Conservation (phyloP, 2,113 vertebrate genomes). For the Pituophis catenifer region DNA sequence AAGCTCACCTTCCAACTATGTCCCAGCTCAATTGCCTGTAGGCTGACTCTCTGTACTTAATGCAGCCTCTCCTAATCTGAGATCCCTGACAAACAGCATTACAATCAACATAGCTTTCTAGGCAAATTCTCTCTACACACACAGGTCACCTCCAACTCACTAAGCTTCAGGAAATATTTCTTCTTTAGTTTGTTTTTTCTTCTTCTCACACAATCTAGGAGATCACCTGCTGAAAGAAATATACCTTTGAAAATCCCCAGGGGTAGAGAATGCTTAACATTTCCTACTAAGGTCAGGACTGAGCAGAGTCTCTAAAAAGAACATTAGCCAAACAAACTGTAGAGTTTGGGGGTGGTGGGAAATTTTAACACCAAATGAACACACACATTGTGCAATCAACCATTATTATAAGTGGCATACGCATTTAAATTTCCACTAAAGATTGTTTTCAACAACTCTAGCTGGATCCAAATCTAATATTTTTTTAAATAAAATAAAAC, state of each 20-base stretch:
- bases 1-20: background rate
- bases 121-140: background rate
- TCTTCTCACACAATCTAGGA: background rate
- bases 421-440: background rate
- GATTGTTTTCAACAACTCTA: background rate
- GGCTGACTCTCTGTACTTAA: slow-evolving; percentile 36
- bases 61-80: slow-evolving; percentile 48
- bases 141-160: background rate
- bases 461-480: background rate
- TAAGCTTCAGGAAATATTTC: background rate
- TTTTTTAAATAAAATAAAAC: background rate
- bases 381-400: background rate
- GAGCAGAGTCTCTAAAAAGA: background rate
- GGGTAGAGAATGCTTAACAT: background rate
- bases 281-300: background rate
- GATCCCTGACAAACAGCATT: slow-evolving; percentile 68
- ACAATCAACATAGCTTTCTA: slow-evolving; percentile 42
- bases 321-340: background rate
- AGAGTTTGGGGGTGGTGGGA: background rate
- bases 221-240: background rate
- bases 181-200: background rate
- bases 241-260: background rate
- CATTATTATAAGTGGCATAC: background rate
- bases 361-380: background rate
- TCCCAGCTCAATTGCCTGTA: background rate